Evolutionary conservation across 2,797 vertebrate species (phyloP), one percentile per base, ranked within the genome.

Genomic region (Hydrocynus forskahlii): DNA sequence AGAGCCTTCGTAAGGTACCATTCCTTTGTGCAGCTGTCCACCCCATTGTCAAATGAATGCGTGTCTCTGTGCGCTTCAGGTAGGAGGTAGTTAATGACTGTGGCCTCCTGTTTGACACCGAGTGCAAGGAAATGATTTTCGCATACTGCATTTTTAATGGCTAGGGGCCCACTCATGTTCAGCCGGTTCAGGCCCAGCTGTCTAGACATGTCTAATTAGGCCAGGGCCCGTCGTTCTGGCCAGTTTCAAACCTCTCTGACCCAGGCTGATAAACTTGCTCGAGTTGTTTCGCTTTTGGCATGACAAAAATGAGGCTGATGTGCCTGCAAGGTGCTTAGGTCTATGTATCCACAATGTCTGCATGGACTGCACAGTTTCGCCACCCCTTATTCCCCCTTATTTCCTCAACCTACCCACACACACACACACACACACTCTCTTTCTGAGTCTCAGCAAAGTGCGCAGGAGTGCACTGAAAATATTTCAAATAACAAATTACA

Each of bases 141-240:
- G 35, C 59, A 23, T 68, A 55, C 38, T 74, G 59, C 7, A 60
- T 78, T 74, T 74, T 66, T 81, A 45, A 84, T 72, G 64, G 0
- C 23, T 19, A 72, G 43, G 68, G 68, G 43, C 5, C 62, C 71
- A n/a, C 43, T 52, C 40, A 43, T 13, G 14, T 29, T 40, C 48
- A 38, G 40, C 57, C 23, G 75, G 45, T 38, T 48, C 74, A 6
- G 7, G 62, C 67, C 14, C 8, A 29, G 67, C 21, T 10, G 66
- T 66, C 66, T 78, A 25, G 35, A 29, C 4, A 43, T 48, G 4
- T 63, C 59, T 76, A 50, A 48, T 48, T 40, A 52, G 68, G 23
- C 19, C 21, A 29, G 4, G 48, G 23, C 45, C 23, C 7, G 13
- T 23, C 5, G 43, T 69, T 50, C 40, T 14, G 21, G 10, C 21